Percentiles rank a stretch among this genome's conserved stretches.
Conservation (phyloP, 2,888 invertebrate species). For the Napeogenes sylphis region DNA sequence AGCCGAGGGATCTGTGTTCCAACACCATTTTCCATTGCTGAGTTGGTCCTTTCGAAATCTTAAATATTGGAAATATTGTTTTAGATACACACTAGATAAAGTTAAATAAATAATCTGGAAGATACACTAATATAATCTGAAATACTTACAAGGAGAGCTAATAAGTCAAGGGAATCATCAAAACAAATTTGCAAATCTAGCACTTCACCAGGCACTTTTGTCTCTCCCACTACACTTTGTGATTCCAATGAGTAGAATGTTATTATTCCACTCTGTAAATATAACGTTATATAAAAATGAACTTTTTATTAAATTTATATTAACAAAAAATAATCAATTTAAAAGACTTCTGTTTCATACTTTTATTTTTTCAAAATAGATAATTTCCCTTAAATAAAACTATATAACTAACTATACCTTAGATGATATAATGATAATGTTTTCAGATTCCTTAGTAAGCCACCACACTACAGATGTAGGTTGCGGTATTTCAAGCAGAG, state of each 20-base stretch:
- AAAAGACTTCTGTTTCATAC: background rate
- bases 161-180: conserved; percentile 82
- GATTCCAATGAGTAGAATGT: conserved; percentile 84
- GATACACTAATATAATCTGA: background rate
- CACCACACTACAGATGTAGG: conserved; percentile 85
- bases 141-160: conserved; percentile 64
- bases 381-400: background rate
- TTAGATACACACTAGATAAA: conserved; percentile 5
- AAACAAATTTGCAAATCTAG: conserved; percentile 82
- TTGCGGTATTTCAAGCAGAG: conserved; percentile 56
- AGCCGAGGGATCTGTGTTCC: conserved; percentile 86
- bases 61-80: conserved; percentile 33
- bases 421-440: conserved; percentile 83
- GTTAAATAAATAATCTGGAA: background rate
- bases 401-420: too few relatives aligned
- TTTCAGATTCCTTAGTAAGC: conserved; percentile 85
- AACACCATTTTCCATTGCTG: conserved; percentile 90
- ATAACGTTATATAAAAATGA: background rate
- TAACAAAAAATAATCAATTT: background rate
- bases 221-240: conserved; percentile 81
- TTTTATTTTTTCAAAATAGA: background rate
- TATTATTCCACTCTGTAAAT: conserved; percentile 74
- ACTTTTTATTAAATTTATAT: background rate
- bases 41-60: conserved; percentile 85
- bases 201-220: conserved; percentile 80